Evolutionary conservation across 2,113 vertebrate species (phyloP), one percentile per base, ranked within the genome.

Genomic region (Entomyzon cyanotis): DNA sequence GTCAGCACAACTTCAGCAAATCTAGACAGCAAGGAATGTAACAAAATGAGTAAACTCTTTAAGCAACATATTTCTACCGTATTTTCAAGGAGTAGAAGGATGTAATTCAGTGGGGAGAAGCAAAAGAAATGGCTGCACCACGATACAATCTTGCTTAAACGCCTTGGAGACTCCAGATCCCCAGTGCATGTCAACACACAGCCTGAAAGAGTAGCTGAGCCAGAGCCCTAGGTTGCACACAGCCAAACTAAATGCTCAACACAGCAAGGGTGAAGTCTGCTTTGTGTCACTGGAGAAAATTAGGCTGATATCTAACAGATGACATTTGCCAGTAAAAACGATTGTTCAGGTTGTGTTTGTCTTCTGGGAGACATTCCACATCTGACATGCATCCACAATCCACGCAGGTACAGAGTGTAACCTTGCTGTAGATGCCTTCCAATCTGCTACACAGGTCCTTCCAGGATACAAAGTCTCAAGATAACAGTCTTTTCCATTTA

Each of bases 261-360:
- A 58, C 27, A 87, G 87, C 5, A 0, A 77, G 78, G 74, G 83
- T 27, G 77, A 87, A 87, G 78, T 50, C 93, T 95, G 94, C 68
- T 95, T 80, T 95, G 55, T 92, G 93, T 94, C 93, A 78, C 78
- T 74, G 63, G 24, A 89, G 47, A 88, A 93, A 95, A 94, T 69
- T 41, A 81, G 71, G 47, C 68, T 95, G 87, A 70, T 90, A 93
- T 80, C 95, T 93, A 92, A 65, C 85, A 95, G 92, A 95, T 74
- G 71, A 90, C 73, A 37, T 68, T 78, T 49, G 55, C 46, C 85
- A 90, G 76, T 44, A 90, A 46, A 85, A 85, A 79, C 0, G 7
- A 77, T 42, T 52, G 82, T 47, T 83, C 79, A 12, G 83, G 9
- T 88, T 46, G 82, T 19, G 30, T 21, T 76, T 60, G 41, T 53